Base-by-base conservation (phyloP, 2,888 invertebrate species). In the Drosophila siamana region DNA sequence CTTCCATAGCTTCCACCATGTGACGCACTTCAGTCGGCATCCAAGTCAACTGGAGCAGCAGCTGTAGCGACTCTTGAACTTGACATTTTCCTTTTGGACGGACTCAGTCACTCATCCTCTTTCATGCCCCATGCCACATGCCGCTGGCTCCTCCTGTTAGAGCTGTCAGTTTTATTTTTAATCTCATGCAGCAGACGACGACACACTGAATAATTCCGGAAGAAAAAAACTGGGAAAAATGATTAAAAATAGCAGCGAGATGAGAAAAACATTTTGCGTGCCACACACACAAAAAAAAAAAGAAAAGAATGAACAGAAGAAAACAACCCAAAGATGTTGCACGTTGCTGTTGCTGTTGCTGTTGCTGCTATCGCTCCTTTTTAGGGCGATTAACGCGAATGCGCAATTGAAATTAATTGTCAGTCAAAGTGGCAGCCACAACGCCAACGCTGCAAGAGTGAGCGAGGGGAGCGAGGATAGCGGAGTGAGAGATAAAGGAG, bases 321-420 rank as follows among this genome's bases (percentile, higher is more conserved):
- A 48, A 48, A 60, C 26, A 30, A 48, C 6, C 11, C 57, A 59
- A 65, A 61, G 43, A 41, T 72, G 59, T 66, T 59, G 64, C 67
- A 57, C 52, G 50, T 36, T 46, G 54, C 16, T 65, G 51, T 19
- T 69, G 44, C 8, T 55, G 74, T 9, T 41, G 61, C 9, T 41
- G 55, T 8, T 69, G 50, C 16, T 51, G 46, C 40, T 67, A 41
- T 43, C 57, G 57, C 69, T 56, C 52, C 65, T 76, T 69, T 78
- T 79, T 73, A 64, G 70, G 56, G 86, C 86, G 86, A 86, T 86
- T 86, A 86, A 85, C 86, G 87, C 80, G 83, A 85, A 85, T 79
- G 80, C 83, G 86, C 86, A 87, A 87, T 85, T 87, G 83, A 86
- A 86, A 87, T 87, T 86, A 86, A 86, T 86, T 86, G 83, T 87